These are phyloP conservation scores for Hydractinia symbiolongicarpus DNA, from an alignment of 30 jellyfish, hydroid and myxozoan genomes.

Conservation along the genomic window DNA sequence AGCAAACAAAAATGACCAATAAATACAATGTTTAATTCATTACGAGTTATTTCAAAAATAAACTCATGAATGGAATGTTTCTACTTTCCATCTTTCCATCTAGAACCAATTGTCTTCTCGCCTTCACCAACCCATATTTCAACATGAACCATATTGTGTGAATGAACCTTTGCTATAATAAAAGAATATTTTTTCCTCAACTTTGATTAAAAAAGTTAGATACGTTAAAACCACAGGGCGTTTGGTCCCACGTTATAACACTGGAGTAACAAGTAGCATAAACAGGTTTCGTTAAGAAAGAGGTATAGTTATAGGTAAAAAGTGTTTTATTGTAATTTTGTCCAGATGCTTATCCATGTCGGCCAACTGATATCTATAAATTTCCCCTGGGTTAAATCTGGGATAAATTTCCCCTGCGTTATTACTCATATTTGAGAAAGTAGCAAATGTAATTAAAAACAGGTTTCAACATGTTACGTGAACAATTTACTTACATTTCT, in stretches of 20 bases:
- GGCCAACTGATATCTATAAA: too few relatives aligned
- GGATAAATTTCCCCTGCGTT: too few relatives aligned
- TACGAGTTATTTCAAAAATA: too few relatives aligned
- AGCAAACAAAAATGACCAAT: too few relatives aligned
- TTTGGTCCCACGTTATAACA: background rate
- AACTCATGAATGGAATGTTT: background rate
- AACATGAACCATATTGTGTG: slow-evolving; percentile 85
- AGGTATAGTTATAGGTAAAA: background rate
- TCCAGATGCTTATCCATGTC: too few relatives aligned
- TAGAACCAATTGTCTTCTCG: slow-evolving; percentile 84
- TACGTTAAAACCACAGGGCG: background rate
- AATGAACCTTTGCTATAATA: slow-evolving; percentile 54
- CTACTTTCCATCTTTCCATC: slow-evolving; percentile 81
- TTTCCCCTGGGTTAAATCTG: too few relatives aligned
- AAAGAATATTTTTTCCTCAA: background rate
- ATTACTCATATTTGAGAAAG: too few relatives aligned
- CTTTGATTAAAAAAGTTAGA: background rate
- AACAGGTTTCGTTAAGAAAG: background rate
- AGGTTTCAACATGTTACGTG: background rate
- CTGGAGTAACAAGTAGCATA: background rate
- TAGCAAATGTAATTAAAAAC: too few relatives aligned
- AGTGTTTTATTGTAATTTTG: too few relatives aligned
- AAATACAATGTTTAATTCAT: too few relatives aligned
- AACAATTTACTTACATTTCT: slow-evolving; percentile 36
- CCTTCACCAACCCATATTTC: slow-evolving; percentile 96